A percentile compares a stretch with the other conserved stretches of the same genome.
Conservation (phyloP, 1,140 invertebrate genomes). For the Leptinotarsa lineolata region DNA sequence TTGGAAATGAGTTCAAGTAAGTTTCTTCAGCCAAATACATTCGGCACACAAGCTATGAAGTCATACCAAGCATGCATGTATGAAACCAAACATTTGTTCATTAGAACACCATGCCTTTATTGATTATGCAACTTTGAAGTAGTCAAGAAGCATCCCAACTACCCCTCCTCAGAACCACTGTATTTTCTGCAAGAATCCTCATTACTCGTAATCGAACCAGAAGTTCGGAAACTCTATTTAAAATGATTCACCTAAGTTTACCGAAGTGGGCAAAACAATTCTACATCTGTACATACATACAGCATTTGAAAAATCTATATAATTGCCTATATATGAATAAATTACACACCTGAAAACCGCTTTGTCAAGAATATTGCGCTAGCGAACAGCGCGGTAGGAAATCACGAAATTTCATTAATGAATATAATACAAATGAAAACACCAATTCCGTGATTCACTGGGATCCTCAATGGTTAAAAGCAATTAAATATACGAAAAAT, state of each 20-base stretch:
- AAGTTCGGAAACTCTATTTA: background rate
- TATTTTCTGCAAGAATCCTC: background rate
- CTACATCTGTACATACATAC: conserved; percentile 19
- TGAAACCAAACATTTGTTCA: too few species aligned
- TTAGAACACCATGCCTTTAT: too few species aligned
- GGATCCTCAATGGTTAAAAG: conserved; percentile 11
- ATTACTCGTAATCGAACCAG: background rate
- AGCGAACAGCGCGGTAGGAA: conserved; percentile 20
- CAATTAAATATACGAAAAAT: background rate
- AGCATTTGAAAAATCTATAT: conserved; percentile 21
- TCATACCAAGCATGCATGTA: too few species aligned
- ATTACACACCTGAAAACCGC: conserved; percentile 34
- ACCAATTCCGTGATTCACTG: conserved; percentile 29
- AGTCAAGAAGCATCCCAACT: too few species aligned
- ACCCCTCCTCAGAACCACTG: background rate
- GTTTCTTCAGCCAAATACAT: too few species aligned
- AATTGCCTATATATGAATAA: conserved; percentile 25
- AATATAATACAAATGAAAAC: conserved; percentile 34
- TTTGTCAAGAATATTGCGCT: conserved; percentile 31
- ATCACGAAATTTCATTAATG: conserved; percentile 30
- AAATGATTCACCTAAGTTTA: too few species aligned
- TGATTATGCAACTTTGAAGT: too few species aligned
- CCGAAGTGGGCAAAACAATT: conserved; percentile 14
- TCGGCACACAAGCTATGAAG: too few species aligned
- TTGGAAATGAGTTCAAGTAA: too few species aligned